These are phyloP conservation scores for Pristionchus japonicus DNA, from an alignment of 2,888 invertebrate species.

Conservation along the genomic window DNA sequence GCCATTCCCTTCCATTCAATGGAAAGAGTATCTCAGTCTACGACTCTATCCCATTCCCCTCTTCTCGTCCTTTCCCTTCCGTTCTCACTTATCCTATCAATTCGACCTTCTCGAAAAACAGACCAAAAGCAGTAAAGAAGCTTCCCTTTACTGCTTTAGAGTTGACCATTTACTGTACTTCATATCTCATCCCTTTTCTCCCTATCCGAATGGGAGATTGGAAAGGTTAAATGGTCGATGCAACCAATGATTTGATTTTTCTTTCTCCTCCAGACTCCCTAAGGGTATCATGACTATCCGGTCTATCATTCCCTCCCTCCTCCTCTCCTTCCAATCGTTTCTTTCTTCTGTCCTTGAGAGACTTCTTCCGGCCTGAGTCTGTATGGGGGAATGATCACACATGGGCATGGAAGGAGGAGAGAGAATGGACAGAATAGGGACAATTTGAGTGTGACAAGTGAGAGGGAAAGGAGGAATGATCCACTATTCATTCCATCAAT, in stretches of 20 bases:
- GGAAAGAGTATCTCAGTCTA: background rate
- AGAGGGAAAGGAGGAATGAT: background rate
- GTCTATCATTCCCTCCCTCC: background rate
- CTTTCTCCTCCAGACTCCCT: background rate
- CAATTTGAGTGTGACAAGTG: background rate
- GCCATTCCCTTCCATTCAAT: background rate
- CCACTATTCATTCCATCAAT: background rate
- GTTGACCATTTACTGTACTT: background rate
- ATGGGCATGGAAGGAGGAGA: background rate
- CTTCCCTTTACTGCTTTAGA: constrained; percentile 1
- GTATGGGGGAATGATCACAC: background rate
- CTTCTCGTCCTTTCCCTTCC: background rate
- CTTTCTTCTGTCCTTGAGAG: background rate
- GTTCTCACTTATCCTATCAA: background rate
- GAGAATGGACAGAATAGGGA: background rate
- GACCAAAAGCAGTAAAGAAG: background rate
- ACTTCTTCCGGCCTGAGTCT: background rate
- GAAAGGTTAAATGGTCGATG: background rate
- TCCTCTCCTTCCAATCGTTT: background rate
- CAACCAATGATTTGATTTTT: no score
- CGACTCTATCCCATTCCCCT: no score
- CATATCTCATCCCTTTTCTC: constrained; percentile 1
- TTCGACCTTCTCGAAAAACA: background rate
- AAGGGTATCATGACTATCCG: background rate
- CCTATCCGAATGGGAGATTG: background rate